phyloP scores from a whole-genome alignment of 2,113 vertebrate genomes.

The Nibea albiflora region DNA sequence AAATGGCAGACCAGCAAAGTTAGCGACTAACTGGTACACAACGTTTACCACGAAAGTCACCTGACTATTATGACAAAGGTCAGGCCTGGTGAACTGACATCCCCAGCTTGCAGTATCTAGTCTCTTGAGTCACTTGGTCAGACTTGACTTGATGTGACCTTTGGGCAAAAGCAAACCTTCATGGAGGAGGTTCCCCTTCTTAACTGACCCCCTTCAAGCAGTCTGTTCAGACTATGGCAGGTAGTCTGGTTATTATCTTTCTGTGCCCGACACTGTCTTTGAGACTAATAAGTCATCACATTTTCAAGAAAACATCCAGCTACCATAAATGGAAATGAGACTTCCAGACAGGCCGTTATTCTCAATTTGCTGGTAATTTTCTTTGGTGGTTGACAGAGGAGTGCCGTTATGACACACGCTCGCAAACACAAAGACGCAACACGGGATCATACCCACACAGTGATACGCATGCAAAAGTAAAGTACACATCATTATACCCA shows the following conservation, averaged over 20 bases:
- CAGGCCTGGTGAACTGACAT: background rate
- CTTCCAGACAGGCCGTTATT: background rate
- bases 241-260: background rate
- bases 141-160: too few relatives aligned
- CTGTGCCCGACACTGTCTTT: background rate
- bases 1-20: too few relatives aligned
- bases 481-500: background rate
- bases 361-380: slow-evolving; percentile 1
- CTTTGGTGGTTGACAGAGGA: background rate
- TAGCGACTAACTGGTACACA: too few relatives aligned
- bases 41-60: too few relatives aligned
- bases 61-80: too few relatives aligned
- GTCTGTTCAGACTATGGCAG: background rate
- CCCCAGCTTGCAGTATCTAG: background rate
- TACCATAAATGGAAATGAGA: slow-evolving; percentile 17
- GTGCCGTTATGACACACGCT: slow-evolving; percentile 7
- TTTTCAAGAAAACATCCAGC: background rate
- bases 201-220: background rate
- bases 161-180: too few relatives aligned
- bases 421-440: background rate
- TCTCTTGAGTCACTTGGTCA: background rate
- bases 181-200: too few relatives aligned
- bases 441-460: background rate
- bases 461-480: background rate
- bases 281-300: background rate